These are phyloP conservation scores for Lathronympha strigana DNA, from an alignment of 2,888 invertebrate genomes.

Conservation along the genomic window DNA sequence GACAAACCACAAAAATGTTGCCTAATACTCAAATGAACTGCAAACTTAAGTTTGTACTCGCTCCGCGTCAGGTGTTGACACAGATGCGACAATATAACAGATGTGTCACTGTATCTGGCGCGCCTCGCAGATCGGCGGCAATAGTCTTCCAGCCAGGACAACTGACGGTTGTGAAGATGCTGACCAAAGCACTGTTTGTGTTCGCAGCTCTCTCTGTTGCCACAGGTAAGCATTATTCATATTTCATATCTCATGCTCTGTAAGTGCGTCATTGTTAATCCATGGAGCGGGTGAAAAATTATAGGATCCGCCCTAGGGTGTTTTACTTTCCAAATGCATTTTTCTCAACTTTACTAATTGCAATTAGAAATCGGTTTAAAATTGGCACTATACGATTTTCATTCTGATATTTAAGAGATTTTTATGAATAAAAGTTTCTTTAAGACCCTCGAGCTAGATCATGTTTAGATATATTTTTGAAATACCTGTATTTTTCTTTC, in stretches of 20 bases:
- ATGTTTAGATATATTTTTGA: background rate
- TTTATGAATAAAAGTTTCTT: background rate
- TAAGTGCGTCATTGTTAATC: too few relatives aligned
- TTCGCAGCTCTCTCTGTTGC: slow-evolving; percentile 32
- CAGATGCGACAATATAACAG: slow-evolving; percentile 3
- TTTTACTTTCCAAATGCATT: too few relatives aligned
- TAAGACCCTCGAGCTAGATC: background rate
- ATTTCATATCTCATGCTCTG: too few relatives aligned
- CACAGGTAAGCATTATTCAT: slow-evolving; percentile 13
- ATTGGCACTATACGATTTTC: too few relatives aligned
- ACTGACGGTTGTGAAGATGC: slow-evolving; percentile 31
- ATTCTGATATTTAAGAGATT: too few relatives aligned
- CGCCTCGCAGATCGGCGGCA: slow-evolving; percentile 1
- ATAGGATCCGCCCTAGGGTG: too few relatives aligned
- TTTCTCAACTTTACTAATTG: too few relatives aligned
- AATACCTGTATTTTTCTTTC: background rate
- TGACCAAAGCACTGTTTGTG: slow-evolving; percentile 35
- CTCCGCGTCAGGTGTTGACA: slow-evolving; percentile 2
- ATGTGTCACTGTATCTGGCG: background rate
- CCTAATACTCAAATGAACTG: background rate
- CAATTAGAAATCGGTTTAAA: too few relatives aligned
- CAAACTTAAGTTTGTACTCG: slow-evolving; percentile 24
- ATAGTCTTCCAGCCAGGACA: slow-evolving; percentile 13
- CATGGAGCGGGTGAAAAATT: too few relatives aligned
- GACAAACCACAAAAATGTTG: too few relatives aligned